Percentiles rank a stretch among this genome's conserved stretches.
Evolutionary conservation across 1,140 invertebrate genomes (phyloP).

Genomic region (Andrena cerasifolii): DNA sequence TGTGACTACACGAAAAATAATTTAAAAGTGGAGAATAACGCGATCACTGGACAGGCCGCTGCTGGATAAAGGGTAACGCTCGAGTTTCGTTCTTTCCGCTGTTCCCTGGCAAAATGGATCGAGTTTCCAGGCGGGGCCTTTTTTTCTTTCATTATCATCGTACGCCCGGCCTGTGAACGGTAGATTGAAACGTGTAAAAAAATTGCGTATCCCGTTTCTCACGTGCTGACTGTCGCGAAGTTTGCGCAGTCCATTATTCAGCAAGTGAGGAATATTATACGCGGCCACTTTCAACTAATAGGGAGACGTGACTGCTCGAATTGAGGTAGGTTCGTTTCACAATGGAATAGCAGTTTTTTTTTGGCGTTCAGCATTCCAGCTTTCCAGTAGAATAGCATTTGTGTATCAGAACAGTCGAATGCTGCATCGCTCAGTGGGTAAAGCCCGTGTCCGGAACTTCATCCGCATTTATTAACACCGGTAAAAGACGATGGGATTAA

Average conservation of each 20-base stretch:
- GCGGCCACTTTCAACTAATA: neutral
- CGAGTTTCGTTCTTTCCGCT: slow-evolving; percentile 27
- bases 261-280: neutral
- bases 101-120: slow-evolving; percentile 6
- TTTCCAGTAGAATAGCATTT: too few species aligned
- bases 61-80: slow-evolving; percentile 41
- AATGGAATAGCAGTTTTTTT: too few species aligned
- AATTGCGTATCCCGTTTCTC: slow-evolving; percentile 23
- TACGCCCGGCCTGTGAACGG: neutral
- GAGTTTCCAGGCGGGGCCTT: slow-evolving; percentile 17
- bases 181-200: slow-evolving; percentile 30
- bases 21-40: slow-evolving; percentile 60
- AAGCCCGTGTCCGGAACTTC: too few species aligned
- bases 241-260: neutral
- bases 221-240: neutral
- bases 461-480: too few species aligned
- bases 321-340: too few species aligned
- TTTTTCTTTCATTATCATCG: slow-evolving; percentile 53
- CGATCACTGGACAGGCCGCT: slow-evolving; percentile 36
- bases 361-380: too few species aligned
- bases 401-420: too few species aligned
- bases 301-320: too few species aligned
- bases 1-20: slow-evolving; percentile 59
- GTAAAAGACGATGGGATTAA: too few species aligned
- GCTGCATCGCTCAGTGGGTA: too few species aligned